Evolutionary conservation across 2,797 vertebrate species (phyloP).

Genomic region (Eidolon dupreanum): DNA sequence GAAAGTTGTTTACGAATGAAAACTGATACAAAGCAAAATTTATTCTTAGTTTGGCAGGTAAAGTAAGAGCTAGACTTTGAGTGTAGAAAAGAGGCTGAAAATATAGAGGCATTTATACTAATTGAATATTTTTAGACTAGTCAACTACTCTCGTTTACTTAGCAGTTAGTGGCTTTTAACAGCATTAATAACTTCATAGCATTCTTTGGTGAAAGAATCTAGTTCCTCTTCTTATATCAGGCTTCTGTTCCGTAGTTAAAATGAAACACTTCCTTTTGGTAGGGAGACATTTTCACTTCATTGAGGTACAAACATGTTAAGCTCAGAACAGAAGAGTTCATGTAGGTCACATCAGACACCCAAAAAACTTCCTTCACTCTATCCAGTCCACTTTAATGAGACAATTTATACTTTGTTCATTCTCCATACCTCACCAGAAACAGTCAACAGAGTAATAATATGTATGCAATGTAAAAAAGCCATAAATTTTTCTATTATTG

Average conservation of each 20-base stretch:
- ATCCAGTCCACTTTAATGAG: not conserved
- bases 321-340: not conserved
- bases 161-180: not conserved
- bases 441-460: not conserved
- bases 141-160: not conserved
- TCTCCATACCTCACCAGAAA: not conserved
- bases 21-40: not conserved
- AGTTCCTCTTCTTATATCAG: not conserved
- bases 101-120: not conserved
- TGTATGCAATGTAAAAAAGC: not conserved
- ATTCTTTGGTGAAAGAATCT: not conserved
- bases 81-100: not conserved
- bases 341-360: not conserved
- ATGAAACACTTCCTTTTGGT: not conserved
- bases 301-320: not conserved
- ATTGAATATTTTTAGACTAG: not conserved
- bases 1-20: constrained; percentile 16
- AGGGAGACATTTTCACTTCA: constrained; percentile 5
- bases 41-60: not conserved
- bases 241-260: not conserved
- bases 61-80: not conserved
- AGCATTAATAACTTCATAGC: not conserved
- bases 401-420: not conserved
- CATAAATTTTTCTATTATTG: not conserved
- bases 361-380: not conserved